These are phyloP conservation scores for Sinocyclocheilus anshuiensis DNA, from an alignment of 2,113 vertebrate genomes.

Conservation along the genomic window DNA sequence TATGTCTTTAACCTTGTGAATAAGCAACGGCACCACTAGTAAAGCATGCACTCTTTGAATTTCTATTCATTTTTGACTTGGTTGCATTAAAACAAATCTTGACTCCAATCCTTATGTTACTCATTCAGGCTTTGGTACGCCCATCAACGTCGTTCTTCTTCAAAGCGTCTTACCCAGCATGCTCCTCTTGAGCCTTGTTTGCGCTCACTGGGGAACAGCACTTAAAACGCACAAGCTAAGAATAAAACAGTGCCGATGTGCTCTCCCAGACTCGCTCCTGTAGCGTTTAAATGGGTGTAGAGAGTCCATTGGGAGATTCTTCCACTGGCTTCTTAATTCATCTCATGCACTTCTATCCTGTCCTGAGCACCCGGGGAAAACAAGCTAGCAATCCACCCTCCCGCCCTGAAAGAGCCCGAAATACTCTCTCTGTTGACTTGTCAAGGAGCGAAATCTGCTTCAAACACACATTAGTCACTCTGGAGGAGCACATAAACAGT, in stretches of 20 bases:
- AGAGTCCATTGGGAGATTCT: conserved; percentile 39
- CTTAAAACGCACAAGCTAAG: conserved; percentile 42
- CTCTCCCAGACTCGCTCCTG: conserved; percentile 11
- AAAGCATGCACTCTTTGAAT: neutral
- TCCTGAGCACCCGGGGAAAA: neutral
- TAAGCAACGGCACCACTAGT: neutral
- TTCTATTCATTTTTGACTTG: neutral
- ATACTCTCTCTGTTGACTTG: conserved; percentile 15
- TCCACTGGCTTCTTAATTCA: conserved; percentile 41
- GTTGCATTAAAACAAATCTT: neutral
- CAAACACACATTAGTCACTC: conserved; percentile 7
- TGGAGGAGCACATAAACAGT: neutral
- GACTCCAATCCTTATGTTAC: neutral
- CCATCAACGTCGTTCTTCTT: neutral
- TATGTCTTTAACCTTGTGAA: neutral
- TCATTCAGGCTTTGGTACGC: neutral
- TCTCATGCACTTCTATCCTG: conserved; percentile 40
- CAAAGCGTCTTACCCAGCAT: neutral
- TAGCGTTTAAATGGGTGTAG: conserved; percentile 42
- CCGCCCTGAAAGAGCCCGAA: neutral
- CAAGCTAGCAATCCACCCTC: neutral
- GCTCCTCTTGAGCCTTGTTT: conserved; percentile 27
- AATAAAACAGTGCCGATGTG: conserved; percentile 42
- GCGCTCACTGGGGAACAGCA: conserved; percentile 33
- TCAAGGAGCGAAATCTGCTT: neutral